phyloP scores from a whole-genome alignment of 2,797 vertebrate genomes.

The Chrysocyon brachyurus region DNA sequence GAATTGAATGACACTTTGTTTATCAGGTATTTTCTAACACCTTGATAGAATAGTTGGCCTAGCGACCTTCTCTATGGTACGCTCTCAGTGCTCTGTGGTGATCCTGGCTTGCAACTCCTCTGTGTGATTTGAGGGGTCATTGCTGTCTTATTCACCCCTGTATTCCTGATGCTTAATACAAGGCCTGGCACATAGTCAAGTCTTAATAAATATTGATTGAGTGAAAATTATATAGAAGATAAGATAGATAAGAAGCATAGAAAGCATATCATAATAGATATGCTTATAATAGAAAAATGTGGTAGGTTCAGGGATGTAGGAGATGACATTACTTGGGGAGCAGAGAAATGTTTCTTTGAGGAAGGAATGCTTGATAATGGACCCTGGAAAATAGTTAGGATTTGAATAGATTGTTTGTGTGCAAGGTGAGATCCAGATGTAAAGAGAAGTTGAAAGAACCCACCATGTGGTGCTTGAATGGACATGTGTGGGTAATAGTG shows the following conservation, averaged over 20 bases:
- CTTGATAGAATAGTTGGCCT: neutral
- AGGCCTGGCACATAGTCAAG: neutral
- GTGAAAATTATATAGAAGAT: neutral
- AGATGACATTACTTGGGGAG: neutral
- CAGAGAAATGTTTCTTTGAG: neutral
- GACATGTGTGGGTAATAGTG: neutral
- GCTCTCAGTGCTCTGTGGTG: too few relatives aligned
- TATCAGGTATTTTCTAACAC: neutral
- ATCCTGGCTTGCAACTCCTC: neutral
- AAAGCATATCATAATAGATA: neutral
- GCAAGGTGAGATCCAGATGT: neutral
- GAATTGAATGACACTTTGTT: neutral
- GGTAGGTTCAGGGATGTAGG: neutral
- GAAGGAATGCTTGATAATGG: neutral
- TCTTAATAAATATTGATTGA: neutral
- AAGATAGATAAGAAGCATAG: neutral
- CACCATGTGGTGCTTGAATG: fast-evolving
- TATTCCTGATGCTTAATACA: neutral
- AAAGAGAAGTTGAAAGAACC: neutral
- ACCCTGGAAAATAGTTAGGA: neutral
- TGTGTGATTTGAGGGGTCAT: neutral
- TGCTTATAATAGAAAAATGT: neutral
- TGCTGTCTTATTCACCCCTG: neutral
- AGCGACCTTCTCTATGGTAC: fast-evolving
- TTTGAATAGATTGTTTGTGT: neutral